Evolutionary conservation across 2,113 vertebrate genomes (phyloP).

Genomic region (Shinisaurus crocodilurus): DNA sequence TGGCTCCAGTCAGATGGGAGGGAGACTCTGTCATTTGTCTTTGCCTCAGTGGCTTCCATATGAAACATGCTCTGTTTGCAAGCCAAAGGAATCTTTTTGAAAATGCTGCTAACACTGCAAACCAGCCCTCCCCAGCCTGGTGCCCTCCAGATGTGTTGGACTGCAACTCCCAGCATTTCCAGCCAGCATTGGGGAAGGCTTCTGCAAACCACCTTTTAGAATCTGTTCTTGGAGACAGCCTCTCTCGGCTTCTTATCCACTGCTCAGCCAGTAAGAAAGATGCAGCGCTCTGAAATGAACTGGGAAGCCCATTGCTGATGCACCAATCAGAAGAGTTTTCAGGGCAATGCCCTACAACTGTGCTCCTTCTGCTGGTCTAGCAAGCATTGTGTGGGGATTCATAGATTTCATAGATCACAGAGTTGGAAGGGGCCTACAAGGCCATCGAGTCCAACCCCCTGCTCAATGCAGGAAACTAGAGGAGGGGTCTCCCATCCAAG

Average conservation of each 20-base stretch:
- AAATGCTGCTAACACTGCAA: conserved; percentile 35
- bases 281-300: neutral
- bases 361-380: neutral
- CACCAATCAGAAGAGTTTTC: conserved; percentile 25
- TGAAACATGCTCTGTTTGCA: conserved; percentile 40
- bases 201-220: conserved; percentile 21
- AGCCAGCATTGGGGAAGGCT: no score
- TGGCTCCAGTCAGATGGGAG: conserved; percentile 4
- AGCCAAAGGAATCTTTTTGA: conserved; percentile 16
- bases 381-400: neutral
- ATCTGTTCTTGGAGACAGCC: neutral
- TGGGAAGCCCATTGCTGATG: conserved; percentile 14
- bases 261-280: conserved; percentile 23
- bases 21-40: neutral
- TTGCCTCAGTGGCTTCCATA: neutral
- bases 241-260: neutral
- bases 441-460: no score
- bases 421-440: no score
- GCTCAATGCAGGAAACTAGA: no score
- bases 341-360: conserved; percentile 16
- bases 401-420: no score
- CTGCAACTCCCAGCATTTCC: no score
- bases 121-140: neutral
- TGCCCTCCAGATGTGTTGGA: no score
- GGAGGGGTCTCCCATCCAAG: no score